Conservation (phyloP, 2,888 invertebrate genomes). For the Drosophila suboccidentalis region DNA sequence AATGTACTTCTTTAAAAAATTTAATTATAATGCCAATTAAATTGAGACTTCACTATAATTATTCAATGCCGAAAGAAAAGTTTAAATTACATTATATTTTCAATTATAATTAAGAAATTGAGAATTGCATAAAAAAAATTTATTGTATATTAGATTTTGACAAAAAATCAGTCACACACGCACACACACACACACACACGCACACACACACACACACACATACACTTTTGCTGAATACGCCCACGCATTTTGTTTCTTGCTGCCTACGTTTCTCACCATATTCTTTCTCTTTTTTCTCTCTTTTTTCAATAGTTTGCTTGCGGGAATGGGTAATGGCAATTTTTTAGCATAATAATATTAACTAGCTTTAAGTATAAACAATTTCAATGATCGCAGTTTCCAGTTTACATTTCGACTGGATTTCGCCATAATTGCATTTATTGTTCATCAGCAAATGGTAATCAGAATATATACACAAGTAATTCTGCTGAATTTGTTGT, state of each 20-base stretch:
- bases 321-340: slow-evolving; percentile 86
- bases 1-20: no score
- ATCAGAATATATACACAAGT: no score
- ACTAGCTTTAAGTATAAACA: slow-evolving; percentile 25
- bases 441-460: background rate
- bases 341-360: slow-evolving; percentile 68
- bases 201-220: slow-evolving; percentile 1
- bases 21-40: no score
- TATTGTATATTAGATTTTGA: no score
- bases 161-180: no score
- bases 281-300: slow-evolving; percentile 60
- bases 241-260: slow-evolving; percentile 44
- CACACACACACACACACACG: background rate
- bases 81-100: no score
- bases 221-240: slow-evolving; percentile 3
- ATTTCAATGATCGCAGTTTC: slow-evolving; percentile 1
- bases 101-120: no score
- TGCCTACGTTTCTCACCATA: slow-evolving; percentile 57
- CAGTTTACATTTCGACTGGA: background rate
- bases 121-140: no score
- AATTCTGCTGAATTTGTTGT: background rate
- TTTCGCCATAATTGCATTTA: slow-evolving; percentile 7
- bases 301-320: slow-evolving; percentile 82
- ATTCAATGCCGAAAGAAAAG: no score
- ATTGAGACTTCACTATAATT: no score